These are phyloP conservation scores for Apamea crenata DNA, from an alignment of 2,888 invertebrate genomes.

Conservation along the genomic window DNA sequence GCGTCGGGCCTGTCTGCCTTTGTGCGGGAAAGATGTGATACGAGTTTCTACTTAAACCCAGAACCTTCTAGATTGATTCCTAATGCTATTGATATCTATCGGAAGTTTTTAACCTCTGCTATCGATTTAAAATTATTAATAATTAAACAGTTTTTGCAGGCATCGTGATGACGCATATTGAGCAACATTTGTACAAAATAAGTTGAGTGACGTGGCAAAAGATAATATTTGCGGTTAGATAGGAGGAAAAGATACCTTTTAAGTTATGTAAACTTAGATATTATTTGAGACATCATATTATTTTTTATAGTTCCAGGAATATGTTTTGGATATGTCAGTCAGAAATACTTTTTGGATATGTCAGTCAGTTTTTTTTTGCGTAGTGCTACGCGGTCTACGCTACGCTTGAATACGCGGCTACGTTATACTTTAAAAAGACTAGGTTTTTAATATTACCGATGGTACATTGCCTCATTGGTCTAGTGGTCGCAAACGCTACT, in stretches of 20 bases:
- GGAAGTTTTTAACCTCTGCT: background rate
- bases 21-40: background rate
- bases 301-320: constrained; percentile 16
- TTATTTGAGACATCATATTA: background rate
- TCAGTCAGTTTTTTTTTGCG: background rate
- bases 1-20: background rate
- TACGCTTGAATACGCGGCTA: background rate
- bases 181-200: constrained; percentile 16
- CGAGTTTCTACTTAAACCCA: background rate
- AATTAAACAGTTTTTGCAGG: constrained; percentile 20
- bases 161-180: constrained; percentile 42
- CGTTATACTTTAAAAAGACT: background rate
- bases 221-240: constrained; percentile 43
- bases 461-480: background rate
- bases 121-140: background rate
- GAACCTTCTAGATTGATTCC: background rate
- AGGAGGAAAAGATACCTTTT: constrained; percentile 52
- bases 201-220: constrained; percentile 20
- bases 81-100: background rate
- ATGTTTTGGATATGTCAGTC: background rate
- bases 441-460: background rate
- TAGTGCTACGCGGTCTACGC: background rate
- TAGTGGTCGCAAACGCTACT: background rate
- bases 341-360: background rate
- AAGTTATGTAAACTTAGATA: constrained; percentile 27